A percentile compares a stretch with the other conserved stretches of the same genome.
Conservation (phyloP, 2,113 vertebrate genomes). For the Galemys pyrenaicus region DNA sequence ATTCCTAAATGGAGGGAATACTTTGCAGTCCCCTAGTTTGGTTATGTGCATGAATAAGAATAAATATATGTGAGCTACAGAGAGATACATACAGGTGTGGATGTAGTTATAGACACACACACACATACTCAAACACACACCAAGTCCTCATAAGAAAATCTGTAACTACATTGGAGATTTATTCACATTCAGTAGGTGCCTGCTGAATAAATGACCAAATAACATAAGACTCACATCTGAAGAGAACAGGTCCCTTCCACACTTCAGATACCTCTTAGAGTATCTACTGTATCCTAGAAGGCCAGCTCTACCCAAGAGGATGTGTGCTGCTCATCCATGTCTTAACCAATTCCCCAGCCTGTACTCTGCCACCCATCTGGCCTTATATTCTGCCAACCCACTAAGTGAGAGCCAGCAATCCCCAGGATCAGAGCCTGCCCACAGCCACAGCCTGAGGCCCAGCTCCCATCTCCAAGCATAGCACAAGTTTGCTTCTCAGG, state of each 20-base stretch:
- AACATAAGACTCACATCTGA: background rate
- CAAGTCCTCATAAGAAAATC: background rate
- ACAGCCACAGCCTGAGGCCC: background rate
- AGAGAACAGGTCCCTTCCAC: background rate
- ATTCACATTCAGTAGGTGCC: background rate
- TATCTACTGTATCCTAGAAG: background rate
- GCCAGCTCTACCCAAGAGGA: background rate
- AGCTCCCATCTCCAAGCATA: background rate
- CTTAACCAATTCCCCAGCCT: background rate
- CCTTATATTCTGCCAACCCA: background rate
- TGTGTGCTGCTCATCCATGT: background rate
- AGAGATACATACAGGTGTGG: background rate
- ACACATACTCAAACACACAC: background rate
- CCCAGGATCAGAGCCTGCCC: background rate
- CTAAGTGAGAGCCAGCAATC: background rate
- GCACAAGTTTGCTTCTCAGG: background rate
- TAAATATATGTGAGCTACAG: background rate
- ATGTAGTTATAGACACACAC: background rate
- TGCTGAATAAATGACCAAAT: background rate
- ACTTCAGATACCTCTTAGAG: background rate
- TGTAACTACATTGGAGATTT: background rate
- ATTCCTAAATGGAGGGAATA: background rate
- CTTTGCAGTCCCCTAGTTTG: background rate
- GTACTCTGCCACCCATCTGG: background rate
- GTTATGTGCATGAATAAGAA: background rate